Base-by-base conservation (phyloP, 2,888 invertebrate species). In the Pardosa pseudoannulata region DNA sequence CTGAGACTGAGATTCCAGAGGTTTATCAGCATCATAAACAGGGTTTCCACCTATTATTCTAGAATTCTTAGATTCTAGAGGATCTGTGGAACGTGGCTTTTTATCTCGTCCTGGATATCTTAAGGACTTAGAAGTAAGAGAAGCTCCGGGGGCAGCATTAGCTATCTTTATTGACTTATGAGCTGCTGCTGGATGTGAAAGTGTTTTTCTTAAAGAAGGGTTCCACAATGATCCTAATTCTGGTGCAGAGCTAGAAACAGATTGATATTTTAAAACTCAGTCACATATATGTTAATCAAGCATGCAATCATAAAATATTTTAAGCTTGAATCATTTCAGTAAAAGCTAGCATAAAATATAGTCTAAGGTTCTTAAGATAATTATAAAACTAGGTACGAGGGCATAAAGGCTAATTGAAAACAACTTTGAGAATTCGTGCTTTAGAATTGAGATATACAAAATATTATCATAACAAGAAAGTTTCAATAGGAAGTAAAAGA, bases 121-220 rank as follows among this genome's bases (percentile, higher is more conserved):
- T 62, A 88, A 78, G 1, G 87, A 87, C 74, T 88, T 89, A 1
- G 88, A 89, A 19, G 87, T 89, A 9, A 72, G 16, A 19, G 88
- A 82, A 27, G 72, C 36, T 31, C 88, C 87, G 13, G 80, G 73
- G 2, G 41, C 78, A 29, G 79, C 41, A 50, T 50, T 80, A 23
- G 72, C 31, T 28, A 80, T 62, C 70, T 89, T 89, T 28, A 39
- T 65, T 32, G 87, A 82, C 68, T 88, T 89, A 68, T 90, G 89
- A 73, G 89, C 89, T 65, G 89, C 89, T 32, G 91, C 90, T 64
- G 93, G 92, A 89, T 92, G 92, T 75, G 93, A 93, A 88, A 92
- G 90, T 13, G 92, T 92, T 91, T 93, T 93, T 89, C 93, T 91
- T 78, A 93, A 90, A 46, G 92, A 91, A 86, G 93, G 92, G 90